Conservation (phyloP, 2,797 vertebrate genomes). For the Gobionotothen gibberifrons region DNA sequence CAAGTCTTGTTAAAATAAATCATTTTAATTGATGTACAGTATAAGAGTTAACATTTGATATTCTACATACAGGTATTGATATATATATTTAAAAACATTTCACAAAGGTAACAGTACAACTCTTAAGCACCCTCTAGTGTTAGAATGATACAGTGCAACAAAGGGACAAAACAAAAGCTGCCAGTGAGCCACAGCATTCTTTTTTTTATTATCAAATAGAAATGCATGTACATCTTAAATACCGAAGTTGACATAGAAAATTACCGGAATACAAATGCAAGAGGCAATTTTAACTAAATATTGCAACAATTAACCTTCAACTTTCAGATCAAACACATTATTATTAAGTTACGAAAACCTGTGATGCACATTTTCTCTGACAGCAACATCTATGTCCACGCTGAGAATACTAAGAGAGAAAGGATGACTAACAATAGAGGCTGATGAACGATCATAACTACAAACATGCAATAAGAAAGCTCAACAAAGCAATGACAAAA, state of each 20-base stretch:
- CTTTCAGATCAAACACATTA: background rate
- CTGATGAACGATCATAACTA: background rate
- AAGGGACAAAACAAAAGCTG: background rate
- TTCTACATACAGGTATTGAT: background rate
- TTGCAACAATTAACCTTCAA: background rate
- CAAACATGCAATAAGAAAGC: background rate
- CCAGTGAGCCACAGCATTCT: background rate
- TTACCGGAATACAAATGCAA: background rate
- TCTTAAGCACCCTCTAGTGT: conserved; percentile 58
- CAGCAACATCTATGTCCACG: background rate
- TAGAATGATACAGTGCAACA: conserved; percentile 33
- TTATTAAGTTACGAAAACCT: background rate
- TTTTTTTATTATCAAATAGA: conserved; percentile 19
- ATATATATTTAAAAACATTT: background rate
- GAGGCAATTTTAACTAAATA: conserved; percentile 2
- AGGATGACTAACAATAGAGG: conserved; percentile 4
- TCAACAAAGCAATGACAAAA: background rate
- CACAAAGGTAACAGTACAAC: background rate
- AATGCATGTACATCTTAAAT: conserved; percentile 10
- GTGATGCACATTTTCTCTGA: background rate
- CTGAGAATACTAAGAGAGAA: background rate
- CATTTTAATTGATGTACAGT: background rate
- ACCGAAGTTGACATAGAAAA: conserved; percentile 6
- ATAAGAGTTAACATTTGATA: background rate
- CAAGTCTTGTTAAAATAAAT: background rate